Conservation (phyloP, 2,797 vertebrate species). For the Rhinatrema bivittatum region DNA sequence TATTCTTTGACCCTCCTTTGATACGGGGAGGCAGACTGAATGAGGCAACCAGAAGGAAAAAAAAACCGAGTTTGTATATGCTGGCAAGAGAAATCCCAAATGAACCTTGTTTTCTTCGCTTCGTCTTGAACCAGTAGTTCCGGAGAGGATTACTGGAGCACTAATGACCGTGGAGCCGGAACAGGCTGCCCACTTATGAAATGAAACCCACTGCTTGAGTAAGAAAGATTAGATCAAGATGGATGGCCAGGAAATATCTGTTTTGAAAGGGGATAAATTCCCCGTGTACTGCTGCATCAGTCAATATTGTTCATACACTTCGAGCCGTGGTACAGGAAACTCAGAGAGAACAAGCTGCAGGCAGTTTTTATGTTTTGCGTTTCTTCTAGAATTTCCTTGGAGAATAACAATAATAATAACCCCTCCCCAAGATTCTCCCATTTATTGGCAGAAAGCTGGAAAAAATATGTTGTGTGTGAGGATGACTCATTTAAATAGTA, state of each 20-base stretch:
- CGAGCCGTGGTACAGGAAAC: constrained; percentile 13
- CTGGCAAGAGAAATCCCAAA: constrained; percentile 26
- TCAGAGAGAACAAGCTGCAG: constrained; percentile 2
- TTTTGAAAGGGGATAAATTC: too few species aligned
- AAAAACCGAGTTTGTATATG: constrained; percentile 7
- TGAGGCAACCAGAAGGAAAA: constrained; percentile 14
- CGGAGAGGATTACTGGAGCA: constrained; percentile 34
- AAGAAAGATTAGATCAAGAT: constrained; percentile 5
- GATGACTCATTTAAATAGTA: not conserved
- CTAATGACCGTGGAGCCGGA: constrained; percentile 8
- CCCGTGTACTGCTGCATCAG: too few species aligned
- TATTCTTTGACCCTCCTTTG: constrained; percentile 1
- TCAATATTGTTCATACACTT: not conserved
- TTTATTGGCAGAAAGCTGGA: constrained; percentile 9
- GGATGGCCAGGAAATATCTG: constrained; percentile 12
- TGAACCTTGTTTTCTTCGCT: constrained; percentile 20
- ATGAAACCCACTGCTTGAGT: constrained; percentile 19
- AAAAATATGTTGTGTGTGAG: not conserved
- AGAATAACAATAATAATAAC: not conserved
- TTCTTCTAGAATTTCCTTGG: constrained; percentile 12
- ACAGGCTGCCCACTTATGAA: not conserved
- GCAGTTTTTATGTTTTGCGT: constrained; percentile 15
- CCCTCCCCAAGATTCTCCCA: too few species aligned
- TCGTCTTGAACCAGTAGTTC: constrained; percentile 32
- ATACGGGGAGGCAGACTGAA: constrained; percentile 6